These are phyloP conservation scores for Chanos chanos DNA, from an alignment of 2,797 vertebrate genomes.

Conservation along the genomic window DNA sequence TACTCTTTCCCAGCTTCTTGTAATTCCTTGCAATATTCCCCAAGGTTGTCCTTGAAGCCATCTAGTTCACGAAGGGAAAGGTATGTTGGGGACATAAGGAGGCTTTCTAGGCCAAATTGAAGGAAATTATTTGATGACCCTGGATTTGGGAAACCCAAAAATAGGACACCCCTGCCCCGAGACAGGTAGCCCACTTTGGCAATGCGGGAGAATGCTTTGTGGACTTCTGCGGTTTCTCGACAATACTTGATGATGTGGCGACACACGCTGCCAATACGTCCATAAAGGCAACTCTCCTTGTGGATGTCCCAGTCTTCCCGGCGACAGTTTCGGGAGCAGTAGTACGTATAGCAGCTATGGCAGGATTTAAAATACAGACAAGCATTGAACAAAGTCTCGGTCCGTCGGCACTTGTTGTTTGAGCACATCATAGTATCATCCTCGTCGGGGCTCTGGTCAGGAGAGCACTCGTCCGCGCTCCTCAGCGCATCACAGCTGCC, in stretches of 20 bases:
- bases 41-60: slow-evolving; percentile 88
- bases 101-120: slow-evolving; percentile 87
- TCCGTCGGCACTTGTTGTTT: slow-evolving; percentile 90
- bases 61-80: slow-evolving; percentile 92
- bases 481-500: slow-evolving; percentile 69
- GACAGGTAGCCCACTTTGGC: slow-evolving; percentile 97
- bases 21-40: slow-evolving; percentile 89
- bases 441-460: slow-evolving; percentile 90
- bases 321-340: slow-evolving; percentile 94
- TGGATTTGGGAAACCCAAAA: slow-evolving; percentile 91
- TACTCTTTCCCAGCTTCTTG: slow-evolving; percentile 90
- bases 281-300: slow-evolving; percentile 92
- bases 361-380: slow-evolving; percentile 98
- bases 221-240: slow-evolving; percentile 86
- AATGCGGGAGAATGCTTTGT: slow-evolving; percentile 95
- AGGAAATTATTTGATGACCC: slow-evolving; percentile 89
- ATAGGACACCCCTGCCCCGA: slow-evolving; percentile 90
- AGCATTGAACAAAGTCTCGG: slow-evolving; percentile 93
- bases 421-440: slow-evolving; percentile 98
- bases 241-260: slow-evolving; percentile 94
- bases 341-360: slow-evolving; percentile 98
- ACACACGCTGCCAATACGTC: slow-evolving; percentile 87
- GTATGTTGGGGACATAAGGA: slow-evolving; percentile 93
- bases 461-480: slow-evolving; percentile 81
- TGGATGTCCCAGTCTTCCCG: slow-evolving; percentile 95